phyloP scores from a whole-genome alignment of 2,888 invertebrate genomes.

The Dryobotodes eremita region DNA sequence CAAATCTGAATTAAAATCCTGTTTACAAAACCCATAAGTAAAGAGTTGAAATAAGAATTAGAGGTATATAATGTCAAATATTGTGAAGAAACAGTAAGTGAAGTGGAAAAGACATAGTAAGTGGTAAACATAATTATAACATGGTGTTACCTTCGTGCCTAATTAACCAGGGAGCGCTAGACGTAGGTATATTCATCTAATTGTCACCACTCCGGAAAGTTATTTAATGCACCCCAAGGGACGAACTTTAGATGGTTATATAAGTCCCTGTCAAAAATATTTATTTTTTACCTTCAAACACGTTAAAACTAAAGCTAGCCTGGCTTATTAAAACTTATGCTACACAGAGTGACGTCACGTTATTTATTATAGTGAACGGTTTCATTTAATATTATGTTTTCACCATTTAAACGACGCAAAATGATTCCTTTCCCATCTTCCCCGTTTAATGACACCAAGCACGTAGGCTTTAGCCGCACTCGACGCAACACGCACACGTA shows the following conservation, averaged over 20 bases:
- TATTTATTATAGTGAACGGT: constrained; percentile 7
- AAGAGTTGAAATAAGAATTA: too few species aligned
- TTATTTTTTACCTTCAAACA: neutral
- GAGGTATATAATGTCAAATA: too few species aligned
- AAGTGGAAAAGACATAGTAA: neutral
- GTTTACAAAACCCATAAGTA: too few species aligned
- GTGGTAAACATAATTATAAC: neutral
- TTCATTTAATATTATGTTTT: constrained; percentile 3
- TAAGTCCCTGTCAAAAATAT: neutral
- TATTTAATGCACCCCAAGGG: neutral
- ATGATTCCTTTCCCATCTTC: neutral
- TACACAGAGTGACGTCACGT: neutral
- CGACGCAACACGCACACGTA: constrained; percentile 12
- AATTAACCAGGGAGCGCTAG: neutral
- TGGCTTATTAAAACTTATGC: neutral
- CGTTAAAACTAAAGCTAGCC: neutral
- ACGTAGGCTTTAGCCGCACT: constrained; percentile 17
- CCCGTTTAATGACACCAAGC: constrained; percentile 32
- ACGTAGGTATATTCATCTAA: neutral
- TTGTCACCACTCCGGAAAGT: neutral
- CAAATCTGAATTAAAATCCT: too few species aligned
- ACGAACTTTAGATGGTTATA: neutral
- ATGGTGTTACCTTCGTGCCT: neutral
- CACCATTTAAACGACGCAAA: constrained; percentile 12
- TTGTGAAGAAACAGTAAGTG: too few species aligned